phyloP scores from a whole-genome alignment of 2,113 vertebrate species.

The Antigone vipio region DNA sequence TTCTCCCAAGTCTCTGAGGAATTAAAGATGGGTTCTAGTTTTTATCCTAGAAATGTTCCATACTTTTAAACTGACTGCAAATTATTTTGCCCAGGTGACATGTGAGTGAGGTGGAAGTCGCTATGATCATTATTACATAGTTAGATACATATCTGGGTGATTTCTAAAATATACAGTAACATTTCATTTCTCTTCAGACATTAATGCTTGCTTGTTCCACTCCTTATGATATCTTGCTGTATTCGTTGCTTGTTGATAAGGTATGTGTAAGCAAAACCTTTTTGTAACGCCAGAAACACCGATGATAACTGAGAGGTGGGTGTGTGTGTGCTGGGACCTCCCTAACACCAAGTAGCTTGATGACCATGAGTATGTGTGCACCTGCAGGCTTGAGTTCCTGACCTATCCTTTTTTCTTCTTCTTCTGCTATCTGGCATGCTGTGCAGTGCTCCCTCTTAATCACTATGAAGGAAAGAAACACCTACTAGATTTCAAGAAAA shows the following conservation, averaged over 20 bases:
- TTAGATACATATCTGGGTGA: not conserved
- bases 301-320: not conserved
- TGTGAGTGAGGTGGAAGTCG: not conserved
- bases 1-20: not conserved
- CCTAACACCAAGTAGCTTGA: not conserved
- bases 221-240: not conserved
- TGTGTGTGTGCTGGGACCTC: not conserved
- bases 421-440: constrained; percentile 58
- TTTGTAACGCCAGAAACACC: not conserved
- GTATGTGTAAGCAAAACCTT: not conserved
- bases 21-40: not conserved
- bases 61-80: not conserved
- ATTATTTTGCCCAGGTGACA: not conserved
- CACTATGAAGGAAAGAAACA: constrained; percentile 76
- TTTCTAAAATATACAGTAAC: not conserved
- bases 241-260: not conserved
- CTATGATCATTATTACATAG: not conserved
- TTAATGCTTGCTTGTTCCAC: not conserved
- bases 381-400: constrained; percentile 37
- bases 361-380: constrained; percentile 6
- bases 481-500: constrained; percentile 72
- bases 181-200: not conserved
- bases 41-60: not conserved
- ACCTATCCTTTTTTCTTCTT: constrained; percentile 62
- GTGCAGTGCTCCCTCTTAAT: constrained; percentile 65